phyloP scores from a whole-genome alignment of 2,113 vertebrate species.

The Eurypyga helias region DNA sequence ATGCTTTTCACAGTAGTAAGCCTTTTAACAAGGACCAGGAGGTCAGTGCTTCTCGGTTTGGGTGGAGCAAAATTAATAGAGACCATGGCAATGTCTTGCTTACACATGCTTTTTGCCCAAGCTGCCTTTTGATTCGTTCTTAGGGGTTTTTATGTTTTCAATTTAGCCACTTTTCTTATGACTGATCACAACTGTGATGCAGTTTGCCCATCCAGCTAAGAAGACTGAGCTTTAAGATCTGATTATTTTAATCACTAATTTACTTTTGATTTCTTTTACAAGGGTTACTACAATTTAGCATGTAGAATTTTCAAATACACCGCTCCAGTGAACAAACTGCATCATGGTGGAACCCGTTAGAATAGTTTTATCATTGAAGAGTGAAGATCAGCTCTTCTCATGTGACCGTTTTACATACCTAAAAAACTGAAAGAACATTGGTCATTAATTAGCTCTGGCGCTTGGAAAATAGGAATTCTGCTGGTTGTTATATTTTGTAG shows the following conservation, averaged over 20 bases:
- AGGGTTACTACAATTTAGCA: neutral
- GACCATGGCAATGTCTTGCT: neutral
- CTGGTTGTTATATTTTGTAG: neutral
- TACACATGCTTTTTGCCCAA: neutral
- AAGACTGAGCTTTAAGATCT: neutral
- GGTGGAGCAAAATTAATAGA: neutral
- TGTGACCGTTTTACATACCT: neutral
- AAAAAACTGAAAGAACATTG: neutral
- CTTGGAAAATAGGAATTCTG: neutral
- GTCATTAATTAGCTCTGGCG: neutral
- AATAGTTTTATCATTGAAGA: neutral
- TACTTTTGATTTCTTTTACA: neutral
- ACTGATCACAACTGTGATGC: neutral
- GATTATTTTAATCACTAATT: neutral
- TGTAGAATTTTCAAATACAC: neutral
- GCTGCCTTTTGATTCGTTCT: neutral
- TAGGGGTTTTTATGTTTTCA: neutral
- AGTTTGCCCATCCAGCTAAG: neutral
- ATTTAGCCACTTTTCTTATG: neutral
- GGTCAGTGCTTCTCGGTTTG: neutral
- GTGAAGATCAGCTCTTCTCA: neutral
- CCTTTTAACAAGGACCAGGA: neutral
- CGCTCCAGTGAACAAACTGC: neutral
- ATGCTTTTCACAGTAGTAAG: neutral
- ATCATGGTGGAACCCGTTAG: neutral